Conservation (phyloP, 1,140 invertebrate species). For the Drosophila carrolli region DNA sequence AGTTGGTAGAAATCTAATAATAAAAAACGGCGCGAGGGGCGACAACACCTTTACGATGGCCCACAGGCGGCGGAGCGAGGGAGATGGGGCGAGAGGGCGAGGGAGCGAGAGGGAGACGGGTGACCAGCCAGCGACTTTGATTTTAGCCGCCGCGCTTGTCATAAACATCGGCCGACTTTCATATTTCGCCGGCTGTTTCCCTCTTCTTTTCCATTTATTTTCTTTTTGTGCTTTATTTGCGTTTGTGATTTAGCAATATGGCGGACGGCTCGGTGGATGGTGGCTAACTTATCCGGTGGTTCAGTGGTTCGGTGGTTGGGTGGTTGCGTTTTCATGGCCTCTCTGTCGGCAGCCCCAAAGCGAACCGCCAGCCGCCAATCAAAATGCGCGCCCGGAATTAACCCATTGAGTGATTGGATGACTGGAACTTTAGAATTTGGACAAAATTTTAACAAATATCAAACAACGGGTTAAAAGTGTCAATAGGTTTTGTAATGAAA, state of each 20-base stretch:
- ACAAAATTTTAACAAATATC: not conserved
- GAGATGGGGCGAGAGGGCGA: constrained; percentile 1
- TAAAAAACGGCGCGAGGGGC: constrained; percentile 39
- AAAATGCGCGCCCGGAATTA: constrained; percentile 24
- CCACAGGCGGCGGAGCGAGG: not conserved
- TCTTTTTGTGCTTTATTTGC: constrained; percentile 73
- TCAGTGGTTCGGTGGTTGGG: constrained; percentile 18
- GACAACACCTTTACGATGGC: constrained; percentile 33
- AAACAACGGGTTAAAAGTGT: not conserved
- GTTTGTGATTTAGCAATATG: constrained; percentile 81
- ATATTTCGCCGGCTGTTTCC: constrained; percentile 78
- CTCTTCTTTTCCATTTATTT: constrained; percentile 52
- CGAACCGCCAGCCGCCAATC: constrained; percentile 36
- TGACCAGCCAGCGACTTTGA: constrained; percentile 64
- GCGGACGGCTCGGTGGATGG: constrained; percentile 37
- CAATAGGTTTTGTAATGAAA: too few species aligned
- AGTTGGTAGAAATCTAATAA: constrained; percentile 62
- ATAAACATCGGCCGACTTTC: constrained; percentile 71
- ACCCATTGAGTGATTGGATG: constrained; percentile 4
- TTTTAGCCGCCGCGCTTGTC: constrained; percentile 78
- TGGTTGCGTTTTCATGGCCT: constrained; percentile 15
- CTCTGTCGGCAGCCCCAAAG: constrained; percentile 45
- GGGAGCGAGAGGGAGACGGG: not conserved
- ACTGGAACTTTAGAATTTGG: not conserved
- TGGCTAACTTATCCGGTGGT: constrained; percentile 33